Conservation (phyloP, 2,113 vertebrate species). For the Tychaedon coryphoeus region DNA sequence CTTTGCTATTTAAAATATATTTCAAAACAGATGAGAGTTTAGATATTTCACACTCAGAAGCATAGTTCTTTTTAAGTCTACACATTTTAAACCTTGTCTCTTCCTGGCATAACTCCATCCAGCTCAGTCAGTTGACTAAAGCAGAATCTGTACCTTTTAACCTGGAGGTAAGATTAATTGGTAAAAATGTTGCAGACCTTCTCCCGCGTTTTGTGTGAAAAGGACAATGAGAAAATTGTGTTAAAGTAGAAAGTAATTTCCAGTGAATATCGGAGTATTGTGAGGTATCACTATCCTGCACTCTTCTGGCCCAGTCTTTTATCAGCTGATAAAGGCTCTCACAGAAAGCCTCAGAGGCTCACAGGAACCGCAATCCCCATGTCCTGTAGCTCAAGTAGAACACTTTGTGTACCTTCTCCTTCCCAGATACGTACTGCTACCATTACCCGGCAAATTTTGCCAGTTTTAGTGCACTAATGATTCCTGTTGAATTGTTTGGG, state of each 20-base stretch:
- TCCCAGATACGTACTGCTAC: not conserved
- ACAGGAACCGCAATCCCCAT: not conserved
- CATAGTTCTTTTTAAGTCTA: not conserved
- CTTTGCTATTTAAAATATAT: not conserved
- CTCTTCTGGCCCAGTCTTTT: not conserved
- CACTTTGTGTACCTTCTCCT: rapidly evolving
- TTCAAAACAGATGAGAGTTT: not conserved
- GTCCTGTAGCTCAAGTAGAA: not conserved
- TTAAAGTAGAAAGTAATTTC: not conserved
- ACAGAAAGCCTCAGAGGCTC: not conserved
- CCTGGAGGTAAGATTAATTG: not conserved
- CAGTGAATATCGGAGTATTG: not conserved
- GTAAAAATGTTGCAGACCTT: not conserved
- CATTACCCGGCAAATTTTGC: not conserved
- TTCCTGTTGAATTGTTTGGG: not conserved
- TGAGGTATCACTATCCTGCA: not conserved
- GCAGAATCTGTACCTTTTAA: not conserved
- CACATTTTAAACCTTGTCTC: not conserved
- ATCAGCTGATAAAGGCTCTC: not conserved
- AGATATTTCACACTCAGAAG: not conserved
- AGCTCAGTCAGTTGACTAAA: not conserved
- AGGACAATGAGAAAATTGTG: not conserved
- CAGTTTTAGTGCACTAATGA: not conserved
- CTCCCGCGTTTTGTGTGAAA: not conserved
- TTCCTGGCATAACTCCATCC: not conserved